Base-by-base conservation (phyloP, 2,888 invertebrate genomes). In the Agonum fuliginosum region DNA sequence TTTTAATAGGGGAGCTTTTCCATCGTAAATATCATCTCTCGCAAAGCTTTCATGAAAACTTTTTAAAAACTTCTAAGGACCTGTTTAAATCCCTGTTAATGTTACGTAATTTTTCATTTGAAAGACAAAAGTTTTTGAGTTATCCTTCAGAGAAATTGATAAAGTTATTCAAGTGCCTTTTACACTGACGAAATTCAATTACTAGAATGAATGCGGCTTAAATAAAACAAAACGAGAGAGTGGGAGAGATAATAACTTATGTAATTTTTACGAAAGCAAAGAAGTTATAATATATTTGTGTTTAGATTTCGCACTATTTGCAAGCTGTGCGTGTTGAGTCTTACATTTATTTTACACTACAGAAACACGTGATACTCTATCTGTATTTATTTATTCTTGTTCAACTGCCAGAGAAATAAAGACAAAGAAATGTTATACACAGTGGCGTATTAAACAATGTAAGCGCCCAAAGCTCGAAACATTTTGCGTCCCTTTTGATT, bases 11-110 rank as follows among this genome's bases (percentile, higher is more conserved):
- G 58, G 43, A 62, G 30, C 37, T 73, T 20, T 17, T 54, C 24
- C 22, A 51, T 67, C 75, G 75, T 75, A 75, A 75, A 75, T 75
- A 77, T 77, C 77, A 20, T 37, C 54, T 17, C 17, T 14, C 24
- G 41, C 37, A 19, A 14, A 65, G 69, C 77, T 77, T 77, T 77
- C 77, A 77, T 27, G 77, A 19, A 58, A 77, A 34, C 46, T 77
- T 77, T 77, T 77, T 58, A 77, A 75, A 77, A 77, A 77, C 58
- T 77, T 77, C 3, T 77, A 77, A 77, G 70, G 70, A 77, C 77
- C 77, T 77, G 77, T 77, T 77, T 77, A 77, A 77, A 77, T 77
- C 77, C 77, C 77, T 77, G 77, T 77, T 77, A 77, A 77, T 77
- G 77, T 69, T 58, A 77, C 69, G 70, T 58, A 70, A 69, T 77